Percentiles rank a stretch among this genome's conserved stretches.
phyloP scores from a whole-genome alignment of 2,888 invertebrate species.

The Synanthedon vespiformis region DNA sequence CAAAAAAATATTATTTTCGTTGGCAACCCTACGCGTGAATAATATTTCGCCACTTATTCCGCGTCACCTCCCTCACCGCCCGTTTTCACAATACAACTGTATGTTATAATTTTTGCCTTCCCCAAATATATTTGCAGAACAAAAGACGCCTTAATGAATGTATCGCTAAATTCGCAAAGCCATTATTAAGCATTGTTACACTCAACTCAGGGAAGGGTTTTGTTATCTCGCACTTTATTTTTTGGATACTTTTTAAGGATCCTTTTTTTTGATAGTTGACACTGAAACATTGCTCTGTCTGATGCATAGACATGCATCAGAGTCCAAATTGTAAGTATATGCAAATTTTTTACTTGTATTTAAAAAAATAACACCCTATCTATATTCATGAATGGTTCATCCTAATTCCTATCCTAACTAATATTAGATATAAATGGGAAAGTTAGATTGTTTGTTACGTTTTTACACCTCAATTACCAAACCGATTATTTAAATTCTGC shows the following conservation, averaged over 20 bases:
- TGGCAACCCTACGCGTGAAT: constrained; percentile 31
- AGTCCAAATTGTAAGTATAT: too few species aligned
- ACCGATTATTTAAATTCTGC: too few species aligned
- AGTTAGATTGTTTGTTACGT: too few species aligned
- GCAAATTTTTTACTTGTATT: too few species aligned
- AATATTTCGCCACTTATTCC: constrained; percentile 50
- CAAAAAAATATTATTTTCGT: too few species aligned
- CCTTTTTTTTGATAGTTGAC: background rate
- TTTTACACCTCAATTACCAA: too few species aligned
- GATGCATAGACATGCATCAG: constrained; percentile 24
- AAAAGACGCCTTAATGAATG: constrained; percentile 64
- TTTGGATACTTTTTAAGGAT: background rate
- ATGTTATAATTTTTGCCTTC: constrained; percentile 69
- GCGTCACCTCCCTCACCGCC: constrained; percentile 29
- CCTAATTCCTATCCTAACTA: too few species aligned
- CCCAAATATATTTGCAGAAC: constrained; percentile 59
- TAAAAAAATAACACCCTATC: too few species aligned
- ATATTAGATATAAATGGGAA: too few species aligned
- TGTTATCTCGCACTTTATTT: background rate
- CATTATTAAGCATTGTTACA: constrained; percentile 65
- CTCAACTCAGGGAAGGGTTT: background rate
- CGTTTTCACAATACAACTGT: constrained; percentile 50
- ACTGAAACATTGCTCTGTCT: constrained; percentile 12
- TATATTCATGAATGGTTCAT: too few species aligned
- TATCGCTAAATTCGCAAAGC: constrained; percentile 60